Evolutionary conservation across 1,140 invertebrate genomes (phyloP), one percentile per base, ranked within the genome.

Genomic region (Nixonia krombeini): DNA sequence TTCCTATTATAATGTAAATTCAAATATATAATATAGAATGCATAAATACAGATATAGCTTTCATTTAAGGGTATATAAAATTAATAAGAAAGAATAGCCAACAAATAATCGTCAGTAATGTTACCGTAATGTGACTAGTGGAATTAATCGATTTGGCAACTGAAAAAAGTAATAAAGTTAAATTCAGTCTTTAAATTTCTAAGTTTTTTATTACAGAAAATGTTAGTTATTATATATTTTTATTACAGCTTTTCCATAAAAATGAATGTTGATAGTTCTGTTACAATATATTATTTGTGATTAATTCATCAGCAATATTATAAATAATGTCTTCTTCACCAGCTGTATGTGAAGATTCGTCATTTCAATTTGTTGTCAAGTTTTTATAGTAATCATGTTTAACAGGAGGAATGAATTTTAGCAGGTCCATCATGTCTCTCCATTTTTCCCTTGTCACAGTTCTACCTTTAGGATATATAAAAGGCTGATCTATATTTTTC

Each of bases 301-400:
- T 51, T 40, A 37, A 44, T 44, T 37, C 10, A 55, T 55, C 12
- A 37, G 40, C 18, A 64, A 45, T 25, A 47, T 37, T 45, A 56
- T 49, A 47, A 53, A 53, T 47, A 40, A 62, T 53, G 23, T 53
- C 15, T 53, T 53, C 31, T 61, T 61, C 18, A 46, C 26, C 57
- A 52, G 29, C 0, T 62, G 42, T 47, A 62, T 62, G n/a, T n/a
- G n/a, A n/a, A n/a, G n/a, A 16, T 1, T 44, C 17, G 42, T 64
- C 45, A 50, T 56, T 26, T 64, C 45, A 35, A 64, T 56, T 64
- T 64, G 67, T 65, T 51, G 0, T 55, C 28, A 65, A 52, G 42
- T 65, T 56, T 49, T 53, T 59, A 51, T 53, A 65, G 38, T 70
- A 68, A 50, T 56, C 25, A 40, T 56, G 58, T 46, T 68, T 38